A percentile compares a stretch with the other conserved stretches of the same genome.
Evolutionary conservation across 53 echinoderm and acorn worm species (phyloP).

Genomic region (Hippasteria phrygiana): DNA sequence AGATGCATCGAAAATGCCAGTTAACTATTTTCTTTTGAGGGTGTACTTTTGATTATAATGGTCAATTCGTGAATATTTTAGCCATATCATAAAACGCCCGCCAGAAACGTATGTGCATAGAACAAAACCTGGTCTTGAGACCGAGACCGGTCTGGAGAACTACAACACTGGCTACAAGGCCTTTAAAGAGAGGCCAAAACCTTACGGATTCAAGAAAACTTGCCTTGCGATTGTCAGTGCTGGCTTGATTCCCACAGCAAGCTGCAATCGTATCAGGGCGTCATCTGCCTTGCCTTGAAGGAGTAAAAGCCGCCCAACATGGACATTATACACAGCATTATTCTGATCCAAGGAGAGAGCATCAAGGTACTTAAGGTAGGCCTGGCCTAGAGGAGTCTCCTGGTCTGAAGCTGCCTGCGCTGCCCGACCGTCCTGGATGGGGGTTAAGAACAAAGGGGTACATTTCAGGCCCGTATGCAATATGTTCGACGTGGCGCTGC

Average conservation of each 20-base stretch:
- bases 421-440: constrained; percentile 81
- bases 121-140: too few species aligned
- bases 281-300: constrained; percentile 88
- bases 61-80: too few species aligned
- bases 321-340: constrained; percentile 85
- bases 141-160: too few species aligned
- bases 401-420: constrained; percentile 93
- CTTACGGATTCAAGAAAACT: not conserved
- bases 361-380: constrained; percentile 92
- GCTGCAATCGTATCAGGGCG: constrained; percentile 79
- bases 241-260: constrained; percentile 91
- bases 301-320: constrained; percentile 86
- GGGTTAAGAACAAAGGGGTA: not conserved
- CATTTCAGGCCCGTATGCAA: too few species aligned
- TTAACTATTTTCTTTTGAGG: too few species aligned
- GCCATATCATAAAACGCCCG: too few species aligned
- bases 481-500: too few species aligned
- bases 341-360: constrained; percentile 90
- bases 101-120: too few species aligned
- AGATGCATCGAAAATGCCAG: too few species aligned
- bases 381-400: constrained; percentile 89
- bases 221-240: constrained; percentile 78
- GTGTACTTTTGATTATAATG: too few species aligned
- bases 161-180: too few species aligned
- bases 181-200: too few species aligned